phyloP scores from a whole-genome alignment of 2,888 invertebrate genomes.

The Yponomeuta sedellus region DNA sequence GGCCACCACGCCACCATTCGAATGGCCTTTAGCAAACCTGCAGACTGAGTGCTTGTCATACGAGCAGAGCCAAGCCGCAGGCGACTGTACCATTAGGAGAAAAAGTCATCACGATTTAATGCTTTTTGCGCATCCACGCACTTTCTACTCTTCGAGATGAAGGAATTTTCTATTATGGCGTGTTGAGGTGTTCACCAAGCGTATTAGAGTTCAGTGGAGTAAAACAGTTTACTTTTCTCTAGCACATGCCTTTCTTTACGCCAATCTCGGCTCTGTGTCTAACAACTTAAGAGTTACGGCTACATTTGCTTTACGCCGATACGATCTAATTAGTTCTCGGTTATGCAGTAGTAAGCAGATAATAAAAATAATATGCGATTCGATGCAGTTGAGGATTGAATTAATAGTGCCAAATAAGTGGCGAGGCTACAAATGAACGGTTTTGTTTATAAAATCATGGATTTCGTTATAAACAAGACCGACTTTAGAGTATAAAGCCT shows the following conservation, averaged over 20 bases:
- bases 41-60: too few relatives aligned
- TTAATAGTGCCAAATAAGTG: not conserved
- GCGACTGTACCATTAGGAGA: not conserved
- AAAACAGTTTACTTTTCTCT: constrained; percentile 16
- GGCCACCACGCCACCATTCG: too few relatives aligned
- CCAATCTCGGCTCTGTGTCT: not conserved
- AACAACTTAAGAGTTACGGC: not conserved
- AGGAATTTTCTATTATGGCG: constrained; percentile 19
- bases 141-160: constrained; percentile 7
- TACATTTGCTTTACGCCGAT: not conserved
- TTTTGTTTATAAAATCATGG: not conserved
- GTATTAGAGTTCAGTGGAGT: not conserved
- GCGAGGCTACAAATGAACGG: not conserved
- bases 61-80: too few relatives aligned
- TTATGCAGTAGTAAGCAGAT: not conserved
- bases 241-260: not conserved
- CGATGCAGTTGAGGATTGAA: not conserved
- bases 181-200: constrained; percentile 5
- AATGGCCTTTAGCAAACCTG: too few relatives aligned
- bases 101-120: constrained; percentile 10
- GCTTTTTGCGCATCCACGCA: constrained; percentile 15
- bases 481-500: too few relatives aligned
- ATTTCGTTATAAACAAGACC: not conserved
- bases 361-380: not conserved
- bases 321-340: not conserved